A percentile compares a stretch with the other conserved stretches of the same genome.
phyloP scores from a whole-genome alignment of 2,888 invertebrate species.

The Patella pellucida region DNA sequence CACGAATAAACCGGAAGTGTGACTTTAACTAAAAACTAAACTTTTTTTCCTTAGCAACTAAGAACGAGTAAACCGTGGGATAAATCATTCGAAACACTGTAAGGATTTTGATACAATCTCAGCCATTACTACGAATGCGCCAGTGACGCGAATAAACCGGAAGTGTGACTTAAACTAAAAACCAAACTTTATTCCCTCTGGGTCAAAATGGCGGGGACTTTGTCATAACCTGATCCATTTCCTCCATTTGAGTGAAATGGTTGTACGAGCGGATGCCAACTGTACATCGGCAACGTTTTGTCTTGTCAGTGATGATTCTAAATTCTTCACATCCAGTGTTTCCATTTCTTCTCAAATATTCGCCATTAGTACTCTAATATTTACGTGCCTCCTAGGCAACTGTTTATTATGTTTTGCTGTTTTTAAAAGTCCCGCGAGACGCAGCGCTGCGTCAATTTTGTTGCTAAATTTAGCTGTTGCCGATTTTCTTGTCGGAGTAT shows the following conservation, averaged over 20 bases:
- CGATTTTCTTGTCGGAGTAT: constrained; percentile 37
- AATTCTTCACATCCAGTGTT: constrained; percentile 23
- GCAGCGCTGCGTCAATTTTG: constrained; percentile 35
- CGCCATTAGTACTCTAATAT: constrained; percentile 30
- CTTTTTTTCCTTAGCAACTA: no score
- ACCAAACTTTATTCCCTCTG: no score
- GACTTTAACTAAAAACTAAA: no score
- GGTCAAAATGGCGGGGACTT: no score
- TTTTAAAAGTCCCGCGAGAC: constrained; percentile 31
- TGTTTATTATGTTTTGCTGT: constrained; percentile 37
- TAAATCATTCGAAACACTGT: no score
- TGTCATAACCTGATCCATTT: no score
- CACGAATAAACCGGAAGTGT: no score
- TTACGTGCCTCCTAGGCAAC: constrained; percentile 38
- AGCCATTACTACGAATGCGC: no score
- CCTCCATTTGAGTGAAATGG: background rate
- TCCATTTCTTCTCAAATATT: constrained; percentile 31
- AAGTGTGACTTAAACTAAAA: no score
- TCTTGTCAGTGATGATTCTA: constrained; percentile 14
- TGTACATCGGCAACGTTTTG: constrained; percentile 9
- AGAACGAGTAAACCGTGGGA: no score
- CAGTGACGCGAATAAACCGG: no score
- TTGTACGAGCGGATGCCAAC: background rate
- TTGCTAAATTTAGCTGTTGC: constrained; percentile 43
- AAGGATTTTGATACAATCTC: no score